phyloP scores from a whole-genome alignment of 1,140 invertebrate species.

The Magallana ariakensis region DNA sequence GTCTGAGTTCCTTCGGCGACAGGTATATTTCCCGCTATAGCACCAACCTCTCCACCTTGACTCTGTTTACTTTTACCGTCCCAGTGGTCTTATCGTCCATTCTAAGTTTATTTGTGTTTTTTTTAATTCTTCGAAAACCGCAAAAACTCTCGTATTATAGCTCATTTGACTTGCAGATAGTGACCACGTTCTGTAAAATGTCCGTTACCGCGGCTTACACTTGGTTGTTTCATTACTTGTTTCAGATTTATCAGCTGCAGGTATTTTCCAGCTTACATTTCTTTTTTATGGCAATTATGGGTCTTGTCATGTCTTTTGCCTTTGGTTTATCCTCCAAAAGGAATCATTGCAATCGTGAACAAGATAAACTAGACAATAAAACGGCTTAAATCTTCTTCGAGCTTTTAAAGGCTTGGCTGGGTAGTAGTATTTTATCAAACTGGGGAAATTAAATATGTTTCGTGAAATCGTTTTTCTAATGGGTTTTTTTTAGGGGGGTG shows the following conservation, averaged over 20 bases:
- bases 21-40: too few relatives aligned
- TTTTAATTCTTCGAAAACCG: background rate
- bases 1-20: too few relatives aligned
- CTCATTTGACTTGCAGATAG: background rate
- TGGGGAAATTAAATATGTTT: too few relatives aligned
- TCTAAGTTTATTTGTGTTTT: background rate
- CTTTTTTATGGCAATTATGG: background rate
- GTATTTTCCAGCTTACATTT: background rate
- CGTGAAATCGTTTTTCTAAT: too few relatives aligned
- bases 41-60: background rate
- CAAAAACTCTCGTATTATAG: background rate
- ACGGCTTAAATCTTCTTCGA: too few relatives aligned
- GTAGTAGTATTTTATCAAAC: too few relatives aligned
- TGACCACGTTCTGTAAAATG: background rate
- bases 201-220: background rate
- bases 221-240: background rate
- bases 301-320: background rate
- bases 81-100: background rate
- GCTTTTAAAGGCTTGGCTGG: too few relatives aligned
- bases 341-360: too few relatives aligned
- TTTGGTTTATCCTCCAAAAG: background rate
- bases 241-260: slow-evolving; percentile 15
- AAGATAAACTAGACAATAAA: too few relatives aligned
- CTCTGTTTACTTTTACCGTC: background rate
- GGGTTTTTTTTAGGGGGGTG: too few relatives aligned